phyloP scores from a whole-genome alignment of 2,888 invertebrate genomes.

The Drosophila anomalata region DNA sequence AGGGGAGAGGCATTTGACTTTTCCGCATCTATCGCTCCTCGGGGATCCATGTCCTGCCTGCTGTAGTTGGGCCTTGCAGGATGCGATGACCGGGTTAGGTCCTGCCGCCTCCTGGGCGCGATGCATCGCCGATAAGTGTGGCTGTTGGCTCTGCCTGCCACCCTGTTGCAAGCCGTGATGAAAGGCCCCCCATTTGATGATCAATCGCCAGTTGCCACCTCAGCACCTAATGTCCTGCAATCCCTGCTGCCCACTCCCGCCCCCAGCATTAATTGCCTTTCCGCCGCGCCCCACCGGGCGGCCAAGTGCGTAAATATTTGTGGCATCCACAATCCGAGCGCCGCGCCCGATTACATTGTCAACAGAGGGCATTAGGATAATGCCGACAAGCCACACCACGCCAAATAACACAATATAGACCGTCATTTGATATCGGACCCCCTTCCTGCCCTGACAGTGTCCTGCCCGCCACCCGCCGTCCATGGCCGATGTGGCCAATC shows the following conservation, averaged over 20 bases:
- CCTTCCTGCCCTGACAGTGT: neutral
- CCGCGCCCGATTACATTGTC: conserved; percentile 56
- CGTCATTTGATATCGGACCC: neutral
- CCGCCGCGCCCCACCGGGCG: too few relatives aligned
- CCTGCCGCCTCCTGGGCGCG: too few relatives aligned
- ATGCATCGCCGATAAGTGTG: too few relatives aligned
- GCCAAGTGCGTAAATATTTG: conserved; percentile 20
- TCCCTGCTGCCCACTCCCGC: too few relatives aligned
- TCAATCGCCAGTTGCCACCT: too few relatives aligned
- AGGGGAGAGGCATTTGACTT: conserved; percentile 35
- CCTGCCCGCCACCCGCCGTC: neutral
- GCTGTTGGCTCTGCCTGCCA: too few relatives aligned
- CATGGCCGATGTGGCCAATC: conserved; percentile 51
- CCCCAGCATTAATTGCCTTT: too few relatives aligned
- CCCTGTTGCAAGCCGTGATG: too few relatives aligned
- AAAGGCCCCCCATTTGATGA: too few relatives aligned
- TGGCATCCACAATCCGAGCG: conserved; percentile 29
- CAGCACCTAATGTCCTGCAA: too few relatives aligned
- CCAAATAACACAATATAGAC: conserved; percentile 9
- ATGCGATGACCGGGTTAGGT: too few relatives aligned
- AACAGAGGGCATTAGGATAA: conserved; percentile 68
- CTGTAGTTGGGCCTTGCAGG: too few relatives aligned
- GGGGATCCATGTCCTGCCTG: neutral
- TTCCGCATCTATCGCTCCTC: neutral
- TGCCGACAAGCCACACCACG: conserved; percentile 42